These are phyloP conservation scores for Miniopterus natalensis DNA, from an alignment of 2,113 vertebrate species.

Conservation along the genomic window DNA sequence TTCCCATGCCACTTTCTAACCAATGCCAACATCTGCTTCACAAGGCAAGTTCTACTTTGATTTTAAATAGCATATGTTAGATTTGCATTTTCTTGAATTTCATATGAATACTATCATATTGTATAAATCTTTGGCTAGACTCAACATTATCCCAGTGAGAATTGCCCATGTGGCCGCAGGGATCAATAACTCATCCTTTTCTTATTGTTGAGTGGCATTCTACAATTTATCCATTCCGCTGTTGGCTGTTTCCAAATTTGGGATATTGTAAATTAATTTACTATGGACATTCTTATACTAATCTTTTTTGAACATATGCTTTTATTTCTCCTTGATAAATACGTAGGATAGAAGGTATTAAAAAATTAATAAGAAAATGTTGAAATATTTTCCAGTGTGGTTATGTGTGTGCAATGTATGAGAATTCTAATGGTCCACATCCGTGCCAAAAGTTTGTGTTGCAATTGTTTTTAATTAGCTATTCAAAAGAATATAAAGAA, in stretches of 20 bases:
- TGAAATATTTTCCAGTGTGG: not conserved
- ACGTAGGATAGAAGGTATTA: not conserved
- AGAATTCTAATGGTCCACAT: not conserved
- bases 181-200: not conserved
- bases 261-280: not conserved
- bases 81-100: not conserved
- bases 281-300: not conserved
- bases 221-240: not conserved
- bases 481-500: not conserved
- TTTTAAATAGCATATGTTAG: not conserved
- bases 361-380: not conserved
- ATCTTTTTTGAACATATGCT: not conserved
- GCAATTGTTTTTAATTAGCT: not conserved
- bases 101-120: not conserved
- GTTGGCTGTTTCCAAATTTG: not conserved
- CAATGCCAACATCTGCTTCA: not conserved
- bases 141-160: not conserved
- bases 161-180: not conserved
- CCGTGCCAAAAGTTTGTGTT: not conserved
- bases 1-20: not conserved
- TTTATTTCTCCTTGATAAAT: conserved; percentile 29
- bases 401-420: not conserved
- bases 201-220: not conserved
- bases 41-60: not conserved
- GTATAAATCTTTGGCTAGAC: not conserved